Conservation (phyloP, 2,888 invertebrate genomes). For the Atethmia centrago region DNA sequence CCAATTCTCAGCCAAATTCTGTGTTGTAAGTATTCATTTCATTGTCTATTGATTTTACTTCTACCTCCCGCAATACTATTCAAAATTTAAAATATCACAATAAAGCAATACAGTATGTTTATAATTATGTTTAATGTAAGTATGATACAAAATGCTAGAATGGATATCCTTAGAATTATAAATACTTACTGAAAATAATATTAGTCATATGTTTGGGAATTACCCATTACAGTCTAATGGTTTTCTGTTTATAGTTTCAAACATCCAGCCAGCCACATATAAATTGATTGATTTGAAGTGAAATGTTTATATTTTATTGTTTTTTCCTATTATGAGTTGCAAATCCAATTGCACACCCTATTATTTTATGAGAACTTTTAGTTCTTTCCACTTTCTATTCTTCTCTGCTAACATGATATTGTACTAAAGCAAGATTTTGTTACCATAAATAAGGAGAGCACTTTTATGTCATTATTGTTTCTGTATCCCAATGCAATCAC, state of each 20-base stretch:
- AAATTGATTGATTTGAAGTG: neutral
- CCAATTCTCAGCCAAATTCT: conserved; percentile 86
- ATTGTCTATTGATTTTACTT: conserved; percentile 21
- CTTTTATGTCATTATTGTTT: neutral
- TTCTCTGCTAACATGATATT: neutral
- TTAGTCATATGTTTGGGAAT: conserved; percentile 9
- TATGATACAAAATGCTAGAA: neutral
- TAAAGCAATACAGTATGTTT: neutral
- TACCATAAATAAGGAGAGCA: neutral
- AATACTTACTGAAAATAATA: neutral
- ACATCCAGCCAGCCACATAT: neutral
- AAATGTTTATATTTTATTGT: neutral
- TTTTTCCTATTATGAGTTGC: neutral
- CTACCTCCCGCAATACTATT: neutral
- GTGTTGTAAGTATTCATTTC: conserved; percentile 83
- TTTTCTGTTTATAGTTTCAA: neutral
- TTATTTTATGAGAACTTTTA: neutral
- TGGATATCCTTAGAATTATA: neutral
- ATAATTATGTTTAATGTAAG: neutral
- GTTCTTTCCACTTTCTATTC: neutral
- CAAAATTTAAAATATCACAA: neutral
- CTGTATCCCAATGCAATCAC: neutral
- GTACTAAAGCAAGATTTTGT: neutral
- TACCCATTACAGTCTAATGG: too few species aligned
- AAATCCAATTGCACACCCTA: neutral